phyloP scores from a whole-genome alignment of 2,113 vertebrate species.

The Rostratula benghalensis region DNA sequence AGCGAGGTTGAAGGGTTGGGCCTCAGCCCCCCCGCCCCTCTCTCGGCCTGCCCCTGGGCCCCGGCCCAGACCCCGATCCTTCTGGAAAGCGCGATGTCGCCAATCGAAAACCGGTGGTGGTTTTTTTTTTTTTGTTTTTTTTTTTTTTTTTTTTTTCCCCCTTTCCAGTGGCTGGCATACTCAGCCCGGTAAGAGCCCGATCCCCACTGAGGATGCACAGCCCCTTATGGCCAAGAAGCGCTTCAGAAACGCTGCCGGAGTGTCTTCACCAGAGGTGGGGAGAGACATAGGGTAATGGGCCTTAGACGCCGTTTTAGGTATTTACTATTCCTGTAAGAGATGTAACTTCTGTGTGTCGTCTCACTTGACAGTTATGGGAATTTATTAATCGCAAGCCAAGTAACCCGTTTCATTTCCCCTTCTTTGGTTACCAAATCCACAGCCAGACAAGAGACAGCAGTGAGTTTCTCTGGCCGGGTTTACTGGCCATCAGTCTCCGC shows the following conservation, averaged over 20 bases:
- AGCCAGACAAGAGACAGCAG: constrained; percentile 64
- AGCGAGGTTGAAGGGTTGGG: neutral
- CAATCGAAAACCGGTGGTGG: rapidly evolving
- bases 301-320: neutral
- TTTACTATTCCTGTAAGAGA: constrained; percentile 64
- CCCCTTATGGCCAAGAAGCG: neutral
- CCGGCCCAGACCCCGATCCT: too few relatives aligned
- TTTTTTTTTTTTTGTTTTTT: too few relatives aligned
- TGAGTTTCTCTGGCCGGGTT: constrained; percentile 6
- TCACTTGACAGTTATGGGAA: constrained; percentile 69
- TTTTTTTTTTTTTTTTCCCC: neutral
- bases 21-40: rapidly evolving
- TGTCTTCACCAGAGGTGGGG: neutral
- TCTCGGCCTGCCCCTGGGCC: too few relatives aligned
- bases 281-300: neutral
- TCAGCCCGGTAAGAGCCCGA: neutral
- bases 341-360: constrained; percentile 16
- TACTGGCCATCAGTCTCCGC: constrained; percentile 49
- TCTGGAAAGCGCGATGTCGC: rapidly evolving
- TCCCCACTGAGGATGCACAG: rapidly evolving
- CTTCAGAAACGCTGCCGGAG: neutral
- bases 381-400: constrained; percentile 73
- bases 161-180: neutral
- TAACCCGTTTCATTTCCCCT: constrained; percentile 70
- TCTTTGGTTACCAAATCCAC: constrained; percentile 49